Evolutionary conservation across 1,140 invertebrate species (phyloP).

Genomic region (Ceratosolen solmsi): DNA sequence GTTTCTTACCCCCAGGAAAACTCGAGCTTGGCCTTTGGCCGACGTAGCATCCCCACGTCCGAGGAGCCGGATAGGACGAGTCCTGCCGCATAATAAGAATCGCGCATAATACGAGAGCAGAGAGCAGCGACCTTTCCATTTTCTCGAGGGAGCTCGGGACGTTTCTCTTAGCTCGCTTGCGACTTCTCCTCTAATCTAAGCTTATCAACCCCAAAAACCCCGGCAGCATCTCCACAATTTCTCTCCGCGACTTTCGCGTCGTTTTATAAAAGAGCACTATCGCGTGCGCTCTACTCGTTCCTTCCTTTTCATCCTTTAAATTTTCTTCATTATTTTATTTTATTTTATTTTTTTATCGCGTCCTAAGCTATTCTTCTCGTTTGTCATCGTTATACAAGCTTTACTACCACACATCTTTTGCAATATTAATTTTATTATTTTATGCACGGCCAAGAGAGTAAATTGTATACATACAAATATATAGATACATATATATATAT

Average conservation of each 20-base stretch:
- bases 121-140: slow-evolving; percentile 17
- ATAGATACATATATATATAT: too few relatives aligned
- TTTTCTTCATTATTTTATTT: too few relatives aligned
- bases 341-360: slow-evolving; percentile 3
- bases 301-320: background rate
- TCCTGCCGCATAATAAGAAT: slow-evolving; percentile 27
- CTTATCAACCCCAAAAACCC: background rate
- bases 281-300: background rate
- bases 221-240: slow-evolving; percentile 4
- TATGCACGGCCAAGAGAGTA: background rate
- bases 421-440: slow-evolving; percentile 35
- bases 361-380: slow-evolving; percentile 8
- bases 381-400: slow-evolving; percentile 28
- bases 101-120: background rate
- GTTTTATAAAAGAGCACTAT: slow-evolving; percentile 11
- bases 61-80: background rate
- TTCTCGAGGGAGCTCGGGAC: background rate
- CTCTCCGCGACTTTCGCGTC: background rate
- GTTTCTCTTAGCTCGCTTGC: slow-evolving; percentile 28
- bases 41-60: background rate
- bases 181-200: too few relatives aligned
- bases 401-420: slow-evolving; percentile 23
- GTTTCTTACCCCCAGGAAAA: slow-evolving; percentile 8
- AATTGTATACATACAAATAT: too few relatives aligned
- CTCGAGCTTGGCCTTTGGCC: background rate